phyloP scores from a whole-genome alignment of 2,888 invertebrate genomes.

The Pediacus dermestoides region DNA sequence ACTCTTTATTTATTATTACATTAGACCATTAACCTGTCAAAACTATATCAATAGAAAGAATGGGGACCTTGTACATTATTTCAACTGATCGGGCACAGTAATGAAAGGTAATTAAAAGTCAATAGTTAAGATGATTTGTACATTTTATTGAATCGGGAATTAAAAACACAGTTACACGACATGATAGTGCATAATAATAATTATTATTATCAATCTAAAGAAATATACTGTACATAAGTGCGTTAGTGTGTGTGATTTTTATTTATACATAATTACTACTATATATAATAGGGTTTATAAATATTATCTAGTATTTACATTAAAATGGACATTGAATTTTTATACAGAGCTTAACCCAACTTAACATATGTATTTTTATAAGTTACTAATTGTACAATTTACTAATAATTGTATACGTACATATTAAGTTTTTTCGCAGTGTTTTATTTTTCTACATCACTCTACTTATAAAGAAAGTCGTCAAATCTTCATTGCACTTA shows the following conservation, averaged over 20 bases:
- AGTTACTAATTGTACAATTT: constrained; percentile 1
- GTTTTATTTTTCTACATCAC: no score
- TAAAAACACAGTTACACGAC: constrained; percentile 37
- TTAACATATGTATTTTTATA: constrained; percentile 16
- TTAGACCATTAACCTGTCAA: no score
- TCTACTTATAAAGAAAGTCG: no score
- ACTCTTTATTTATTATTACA: no score
- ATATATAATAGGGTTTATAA: constrained; percentile 21
- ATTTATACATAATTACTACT: constrained; percentile 22
- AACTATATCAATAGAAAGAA: no score
- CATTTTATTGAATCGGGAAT: constrained; percentile 31
- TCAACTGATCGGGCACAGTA: no score
- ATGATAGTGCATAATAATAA: constrained; percentile 29
- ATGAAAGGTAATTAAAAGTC: no score
- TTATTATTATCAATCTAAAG: constrained; percentile 16
- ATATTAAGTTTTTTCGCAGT: no score
- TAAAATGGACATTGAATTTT: constrained; percentile 24
- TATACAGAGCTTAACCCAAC: constrained; percentile 12
- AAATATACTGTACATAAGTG: constrained; percentile 16
- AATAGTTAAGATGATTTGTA: constrained; percentile 21
- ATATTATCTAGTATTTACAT: constrained; percentile 34
- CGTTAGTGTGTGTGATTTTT: constrained; percentile 10
- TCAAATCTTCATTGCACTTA: no score
- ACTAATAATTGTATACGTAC: no score
- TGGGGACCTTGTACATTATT: no score